Base-by-base conservation (phyloP, 2,797 vertebrate genomes). In the Somateria mollissima region DNA sequence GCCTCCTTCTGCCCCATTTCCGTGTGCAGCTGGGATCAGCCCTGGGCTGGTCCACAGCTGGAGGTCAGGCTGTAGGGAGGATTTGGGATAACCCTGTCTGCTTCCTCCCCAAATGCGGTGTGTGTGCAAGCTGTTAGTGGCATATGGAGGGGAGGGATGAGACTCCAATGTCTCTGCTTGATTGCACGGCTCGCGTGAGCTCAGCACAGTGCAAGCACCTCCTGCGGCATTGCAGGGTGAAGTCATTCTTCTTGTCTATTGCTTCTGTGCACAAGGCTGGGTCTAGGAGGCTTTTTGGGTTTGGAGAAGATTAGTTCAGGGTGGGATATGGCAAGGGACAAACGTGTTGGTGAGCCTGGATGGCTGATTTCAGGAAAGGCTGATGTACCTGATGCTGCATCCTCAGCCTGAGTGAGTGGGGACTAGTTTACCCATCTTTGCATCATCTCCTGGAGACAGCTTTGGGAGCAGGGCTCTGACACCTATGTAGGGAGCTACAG, bases 401-500 rank as follows among this genome's bases (percentile, higher is more conserved):
- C 62, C 43, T 85, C 30, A 32, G 45, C 14, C 61, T 41, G 60
- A 58, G 34, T 0, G 0, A 22, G 3, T 28, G 16, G 45, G 37
- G 27, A 57, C 19, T 16, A 39, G 0, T 74, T 79, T 41, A 60
- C 15, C 66, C n/a, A n/a, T 67, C 0, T 73, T 43, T 82, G 19
- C 15, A 32, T 22, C 56, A 53, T 47, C 66, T 89, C 49, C 75
- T 76, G n/a, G 37, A 56, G 60, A 56, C 21, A 60, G 16, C 51
- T 45, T 34, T 1, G 0, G 43, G 73, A 82, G 41, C 62, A 78
- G 34, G 13, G 25, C 54, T 87, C 41, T 67, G 47, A 58, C 22
- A 34, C 27, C 17, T 0, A 0, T 3, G 0, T 18, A 53, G 37
- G 32, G 15, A 30, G 11, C 65, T 64, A 22, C 0, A 0, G 71